Evolutionary conservation across 2,888 invertebrate genomes (phyloP).

Genomic region (Hypomecis punctinalis): DNA sequence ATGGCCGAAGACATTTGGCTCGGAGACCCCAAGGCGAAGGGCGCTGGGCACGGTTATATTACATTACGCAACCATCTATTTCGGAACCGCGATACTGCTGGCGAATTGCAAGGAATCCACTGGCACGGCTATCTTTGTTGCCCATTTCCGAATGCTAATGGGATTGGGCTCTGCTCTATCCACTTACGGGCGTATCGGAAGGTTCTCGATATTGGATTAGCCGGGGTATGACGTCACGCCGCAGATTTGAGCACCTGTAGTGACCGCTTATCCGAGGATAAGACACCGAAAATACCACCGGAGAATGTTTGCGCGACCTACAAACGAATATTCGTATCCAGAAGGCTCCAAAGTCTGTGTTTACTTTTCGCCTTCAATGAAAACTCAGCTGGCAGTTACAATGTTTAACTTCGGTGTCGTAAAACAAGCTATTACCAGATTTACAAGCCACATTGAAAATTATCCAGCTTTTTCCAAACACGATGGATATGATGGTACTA

Average conservation of each 20-base stretch:
- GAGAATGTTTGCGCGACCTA: constrained; percentile 27
- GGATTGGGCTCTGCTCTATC: constrained; percentile 44
- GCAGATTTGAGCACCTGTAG: constrained; percentile 38
- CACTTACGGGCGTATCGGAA: constrained; percentile 42
- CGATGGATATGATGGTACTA: background rate
- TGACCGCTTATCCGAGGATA: constrained; percentile 40
- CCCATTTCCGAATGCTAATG: constrained; percentile 45
- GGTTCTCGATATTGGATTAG: constrained; percentile 45
- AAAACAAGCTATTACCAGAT: constrained; percentile 20
- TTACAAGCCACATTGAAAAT: constrained; percentile 17
- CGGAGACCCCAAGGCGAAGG: constrained; percentile 59
- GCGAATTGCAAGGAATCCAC: constrained; percentile 44
- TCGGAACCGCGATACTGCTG: constrained; percentile 41
- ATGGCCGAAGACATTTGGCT: constrained; percentile 59
- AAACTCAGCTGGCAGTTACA: constrained; percentile 25
- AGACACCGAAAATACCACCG: constrained; percentile 24
- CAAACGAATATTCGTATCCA: constrained; percentile 23
- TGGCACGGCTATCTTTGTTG: constrained; percentile 43
- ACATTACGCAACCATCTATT: constrained; percentile 44
- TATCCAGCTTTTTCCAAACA: constrained; percentile 3
- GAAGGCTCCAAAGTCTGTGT: constrained; percentile 23
- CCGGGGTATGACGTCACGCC: constrained; percentile 40
- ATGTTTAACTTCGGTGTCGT: constrained; percentile 17
- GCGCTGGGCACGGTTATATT: constrained; percentile 50
- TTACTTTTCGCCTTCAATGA: constrained; percentile 26